Base-by-base conservation (phyloP, 1,140 invertebrate genomes). In the Aculops lycopersici region DNA sequence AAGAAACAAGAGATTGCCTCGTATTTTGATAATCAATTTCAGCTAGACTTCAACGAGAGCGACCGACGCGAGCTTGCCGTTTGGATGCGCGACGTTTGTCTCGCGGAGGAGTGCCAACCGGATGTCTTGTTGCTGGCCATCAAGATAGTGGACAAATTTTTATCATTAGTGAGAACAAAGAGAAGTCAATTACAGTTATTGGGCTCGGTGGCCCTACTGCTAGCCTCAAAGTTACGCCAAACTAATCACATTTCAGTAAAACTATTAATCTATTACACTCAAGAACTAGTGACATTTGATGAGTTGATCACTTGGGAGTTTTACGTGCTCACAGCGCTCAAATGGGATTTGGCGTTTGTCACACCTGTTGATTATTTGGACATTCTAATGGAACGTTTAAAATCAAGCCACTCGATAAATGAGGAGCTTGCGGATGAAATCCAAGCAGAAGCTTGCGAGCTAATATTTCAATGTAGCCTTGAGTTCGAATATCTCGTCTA, bases 201-300 rank as follows among this genome's bases (percentile, higher is more conserved):
- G 20, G 72, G 65, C 4, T 65, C 68, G 36, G 71, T 70, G 3
- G 69, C 70, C 47, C 56, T 76, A 16, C 59, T 76, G 8, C 53
- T 75, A 8, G 69, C 71, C 3, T 72, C 70, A 38, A 77, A 77
- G 60, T 60, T 74, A 43, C 61, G 71, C 12, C 71, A 74, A 52
- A 68, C 67, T 41, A 63, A 63, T 38, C 60, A 67, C 3, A 57
- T 76, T 8, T 62, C 64, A 1, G 64, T 72, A 13, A 64, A 70
- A 41, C 59, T 68, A 1, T 64, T 76, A 21, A 68, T 68, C 50
- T 65, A 67, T 35, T 75, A 74, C 50, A 72, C 71, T 2, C 71
- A 74, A 49, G 63, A 72, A 54, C 70, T 67, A 47, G 65, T 74
- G 16, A 63, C 63, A 15, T 57, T 64, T 13, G 58, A 69, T 41